Evolutionary conservation across 2,797 vertebrate species (phyloP).

Genomic region (Telmatherina bonti): DNA sequence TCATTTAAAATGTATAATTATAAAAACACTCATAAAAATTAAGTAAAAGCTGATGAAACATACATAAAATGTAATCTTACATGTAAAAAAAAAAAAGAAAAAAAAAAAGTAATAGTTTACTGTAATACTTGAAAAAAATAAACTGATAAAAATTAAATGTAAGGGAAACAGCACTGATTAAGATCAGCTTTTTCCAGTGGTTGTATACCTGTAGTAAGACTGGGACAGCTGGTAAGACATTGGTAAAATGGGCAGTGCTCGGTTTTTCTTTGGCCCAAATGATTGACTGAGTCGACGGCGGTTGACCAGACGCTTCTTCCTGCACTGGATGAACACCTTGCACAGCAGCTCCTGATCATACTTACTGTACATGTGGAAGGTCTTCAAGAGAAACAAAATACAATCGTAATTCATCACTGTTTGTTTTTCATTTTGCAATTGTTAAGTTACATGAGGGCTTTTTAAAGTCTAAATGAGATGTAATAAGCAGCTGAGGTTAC

Average conservation of each 20-base stretch:
- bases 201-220: conserved; percentile 90
- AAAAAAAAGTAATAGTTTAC: neutral
- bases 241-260: conserved; percentile 91
- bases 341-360: conserved; percentile 89
- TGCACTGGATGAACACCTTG: conserved; percentile 89
- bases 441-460: neutral
- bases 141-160: too few relatives aligned
- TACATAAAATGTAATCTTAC: too few relatives aligned
- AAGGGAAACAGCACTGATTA: neutral
- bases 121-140: neutral
- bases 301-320: conserved; percentile 90
- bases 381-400: conserved; percentile 72
- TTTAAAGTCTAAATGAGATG: too few relatives aligned
- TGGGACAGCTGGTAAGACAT: conserved; percentile 99
- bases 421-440: neutral
- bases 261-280: conserved; percentile 89
- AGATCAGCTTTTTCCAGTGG: neutral
- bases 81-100: neutral
- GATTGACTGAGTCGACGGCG: conserved; percentile 88
- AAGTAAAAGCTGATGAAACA: neutral
- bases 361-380: conserved; percentile 90
- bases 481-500: neutral
- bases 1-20: too few relatives aligned
- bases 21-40: too few relatives aligned
- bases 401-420: neutral